Percentiles rank a stretch among this genome's conserved stretches.
Conservation (phyloP, 2,113 vertebrate species). For the Trichechus manatus region DNA sequence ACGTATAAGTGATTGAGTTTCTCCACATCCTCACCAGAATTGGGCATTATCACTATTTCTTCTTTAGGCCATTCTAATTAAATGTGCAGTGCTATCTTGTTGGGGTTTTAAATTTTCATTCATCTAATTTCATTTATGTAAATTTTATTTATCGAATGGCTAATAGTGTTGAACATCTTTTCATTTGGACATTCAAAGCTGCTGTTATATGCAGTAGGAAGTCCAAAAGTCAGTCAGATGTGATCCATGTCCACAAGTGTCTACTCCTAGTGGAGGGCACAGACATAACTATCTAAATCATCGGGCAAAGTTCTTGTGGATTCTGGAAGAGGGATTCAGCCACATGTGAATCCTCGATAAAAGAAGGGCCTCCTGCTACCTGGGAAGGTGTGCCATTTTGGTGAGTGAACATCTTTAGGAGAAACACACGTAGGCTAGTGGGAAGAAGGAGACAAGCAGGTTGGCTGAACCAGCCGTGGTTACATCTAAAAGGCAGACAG, state of each 20-base stretch:
- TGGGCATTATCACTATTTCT: background rate
- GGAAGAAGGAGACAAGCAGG: background rate
- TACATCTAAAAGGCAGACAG: background rate
- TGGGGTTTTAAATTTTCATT: background rate
- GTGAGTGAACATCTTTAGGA: background rate
- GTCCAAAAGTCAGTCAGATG: background rate
- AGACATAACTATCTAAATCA: background rate
- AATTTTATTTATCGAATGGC: background rate
- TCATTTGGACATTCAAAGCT: background rate
- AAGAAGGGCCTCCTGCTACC: background rate
- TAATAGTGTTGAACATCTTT: background rate
- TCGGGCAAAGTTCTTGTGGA: background rate
- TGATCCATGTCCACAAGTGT: background rate
- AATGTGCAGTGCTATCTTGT: background rate
- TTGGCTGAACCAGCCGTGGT: background rate
- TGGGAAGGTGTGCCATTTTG: background rate
- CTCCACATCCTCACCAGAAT: background rate
- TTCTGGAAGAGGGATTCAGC: background rate
- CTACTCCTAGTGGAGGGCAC: background rate
- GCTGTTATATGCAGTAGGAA: background rate
- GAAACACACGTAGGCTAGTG: background rate
- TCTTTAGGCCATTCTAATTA: background rate
- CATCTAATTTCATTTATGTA: background rate
- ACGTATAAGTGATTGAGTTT: background rate
- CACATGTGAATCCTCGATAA: background rate